Base-by-base conservation (phyloP, 2,797 vertebrate genomes). In the Melanotaenia pygmaea region DNA sequence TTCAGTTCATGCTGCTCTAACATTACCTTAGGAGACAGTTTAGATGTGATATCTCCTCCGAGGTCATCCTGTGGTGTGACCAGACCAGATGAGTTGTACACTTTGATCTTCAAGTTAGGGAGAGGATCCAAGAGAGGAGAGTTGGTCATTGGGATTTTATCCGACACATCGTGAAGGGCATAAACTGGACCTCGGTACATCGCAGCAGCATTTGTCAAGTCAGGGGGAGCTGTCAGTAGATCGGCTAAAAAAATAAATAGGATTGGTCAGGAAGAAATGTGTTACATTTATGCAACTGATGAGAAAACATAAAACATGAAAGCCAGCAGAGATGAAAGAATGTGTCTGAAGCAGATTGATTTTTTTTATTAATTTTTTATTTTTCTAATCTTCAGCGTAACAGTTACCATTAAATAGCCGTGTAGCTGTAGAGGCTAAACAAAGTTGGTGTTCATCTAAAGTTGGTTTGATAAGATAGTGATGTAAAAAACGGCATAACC, bases 91-190 rank as follows among this genome's bases (percentile, higher is more conserved):
- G 95, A 97, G 85, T 97, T 98, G 81, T 96, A 98, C 40, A 98
- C 97, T 89, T 98, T 98, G 92, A 98, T 98, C 90, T 98, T 98
- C 90, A 98, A 70, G 90, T 96, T 97, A 64, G 97, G 97, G 35
- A 98, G 93, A 0, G 97, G 97, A 70, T 98, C 97, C 84, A 98
- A 88, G 62, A 98, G 96, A 0, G 97, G 97, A 47, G 96, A 98
- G 89, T 97, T 98, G 84, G 97, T 98, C 97, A 98, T 98, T 8
- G 96, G 96, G 77, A 98, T 98, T 92, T 98, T 98, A 91, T 98
- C 96, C 0, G 97, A 96, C 64, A 98, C 96, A 1, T 98, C 97
- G 0, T 97, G 97, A 80, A 98, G 94, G 51, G 97, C 96, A 0
- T 98, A 98, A 54, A 98, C 96, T 0, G 97, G 97, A 26, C 97